These are phyloP conservation scores for Aspidiotus rigidus DNA, from an alignment of 2,888 invertebrate genomes.

Conservation along the genomic window DNA sequence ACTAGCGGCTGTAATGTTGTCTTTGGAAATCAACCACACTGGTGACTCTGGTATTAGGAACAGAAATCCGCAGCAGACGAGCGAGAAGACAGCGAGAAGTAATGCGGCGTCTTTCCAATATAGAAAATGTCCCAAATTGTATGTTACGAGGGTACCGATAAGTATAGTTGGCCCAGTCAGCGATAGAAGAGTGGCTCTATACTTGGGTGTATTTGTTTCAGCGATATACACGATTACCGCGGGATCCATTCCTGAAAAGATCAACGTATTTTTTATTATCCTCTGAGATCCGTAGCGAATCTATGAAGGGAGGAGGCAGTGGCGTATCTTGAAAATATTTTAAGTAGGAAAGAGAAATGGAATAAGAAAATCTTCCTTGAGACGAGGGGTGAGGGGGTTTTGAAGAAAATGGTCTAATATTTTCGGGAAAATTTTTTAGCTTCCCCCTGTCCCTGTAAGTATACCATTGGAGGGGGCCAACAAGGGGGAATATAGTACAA, in stretches of 20 bases:
- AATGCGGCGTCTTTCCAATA: conserved; percentile 48
- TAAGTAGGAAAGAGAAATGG: too few species aligned
- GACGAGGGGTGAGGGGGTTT: too few species aligned
- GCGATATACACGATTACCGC: conserved; percentile 59
- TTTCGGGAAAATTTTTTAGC: too few species aligned
- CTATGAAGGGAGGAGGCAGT: too few species aligned
- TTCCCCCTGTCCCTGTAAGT: too few species aligned
- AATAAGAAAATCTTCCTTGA: too few species aligned
- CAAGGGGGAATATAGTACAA: too few species aligned
- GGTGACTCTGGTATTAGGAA: conserved; percentile 48
- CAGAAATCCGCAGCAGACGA: conserved; percentile 34
- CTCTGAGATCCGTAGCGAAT: too few species aligned
- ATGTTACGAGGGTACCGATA: conserved; percentile 59
- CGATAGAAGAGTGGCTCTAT: conserved; percentile 58
- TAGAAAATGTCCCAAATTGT: conserved; percentile 56
- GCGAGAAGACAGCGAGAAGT: not conserved
- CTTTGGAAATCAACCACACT: conserved; percentile 13
- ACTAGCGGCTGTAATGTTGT: conserved; percentile 14
- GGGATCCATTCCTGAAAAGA: conserved; percentile 55
- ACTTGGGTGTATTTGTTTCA: conserved; percentile 53
- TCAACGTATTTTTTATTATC: too few species aligned
- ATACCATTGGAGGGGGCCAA: too few species aligned
- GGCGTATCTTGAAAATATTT: too few species aligned
- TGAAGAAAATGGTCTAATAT: too few species aligned
- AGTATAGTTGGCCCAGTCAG: conserved; percentile 61